Evolutionary conservation across 2,113 vertebrate species (phyloP), one percentile per base, ranked within the genome.

Genomic region (Lontra canadensis): DNA sequence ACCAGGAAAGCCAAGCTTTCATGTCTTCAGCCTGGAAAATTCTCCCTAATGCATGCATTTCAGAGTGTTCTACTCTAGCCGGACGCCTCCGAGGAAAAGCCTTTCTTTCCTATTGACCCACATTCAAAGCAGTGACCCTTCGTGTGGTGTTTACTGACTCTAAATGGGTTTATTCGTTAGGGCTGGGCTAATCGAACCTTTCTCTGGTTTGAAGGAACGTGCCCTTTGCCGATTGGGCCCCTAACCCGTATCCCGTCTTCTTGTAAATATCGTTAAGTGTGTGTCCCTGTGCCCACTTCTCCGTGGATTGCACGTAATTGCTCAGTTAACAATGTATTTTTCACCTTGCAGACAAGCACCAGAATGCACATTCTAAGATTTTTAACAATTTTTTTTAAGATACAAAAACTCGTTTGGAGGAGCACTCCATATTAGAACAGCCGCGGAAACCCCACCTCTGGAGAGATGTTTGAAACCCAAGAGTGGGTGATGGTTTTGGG

Each of bases 291-390:
- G 15, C 20, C 11, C 21, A 31, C 34, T 15, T 13, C 49, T 4
- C 29, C 0, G 18, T 0, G 23, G 49, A 25, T 8, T 1, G 2
- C 6, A 1, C 2, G 0, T 1, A 26, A 34, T 17, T 3, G 1
- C 36, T 52, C 31, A 20, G 31, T n/a, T 47, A n/a, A 36, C 39
- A 7, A 1, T 6, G 5, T 4, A 9, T 15, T 8, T 49, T 20
- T 34, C 21, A 26, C 29, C 61, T 59, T 6, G 31, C 23, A 1
- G 47, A 82, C 47, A 42, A 78, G 47, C 21, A 21, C 42, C 12
- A 2, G 20, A 23, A 7, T 2, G 49, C 3, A 23, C 31, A 4
- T 65, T 17, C 23, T 26, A 18, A 26, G 82, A 6, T 17, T 65
- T 63, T 34, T 44, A 67, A 93, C 18, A 18, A n/a, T 4, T 21